phyloP scores from a whole-genome alignment of 2,888 invertebrate genomes.

The Sphecodes monilicornis region DNA sequence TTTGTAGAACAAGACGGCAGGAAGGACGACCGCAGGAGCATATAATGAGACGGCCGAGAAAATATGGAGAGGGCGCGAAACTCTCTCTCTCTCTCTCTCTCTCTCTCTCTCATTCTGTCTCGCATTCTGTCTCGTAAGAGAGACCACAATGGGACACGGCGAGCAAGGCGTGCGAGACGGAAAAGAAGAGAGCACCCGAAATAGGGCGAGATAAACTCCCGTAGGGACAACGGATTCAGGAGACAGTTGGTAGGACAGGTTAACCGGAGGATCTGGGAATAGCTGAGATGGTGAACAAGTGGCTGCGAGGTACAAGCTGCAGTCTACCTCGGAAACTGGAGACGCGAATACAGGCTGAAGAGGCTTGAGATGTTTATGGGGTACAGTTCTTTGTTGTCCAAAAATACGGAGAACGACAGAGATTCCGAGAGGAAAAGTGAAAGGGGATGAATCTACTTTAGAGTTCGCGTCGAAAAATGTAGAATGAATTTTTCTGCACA shows the following conservation, averaged over 20 bases:
- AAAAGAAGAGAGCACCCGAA: background rate
- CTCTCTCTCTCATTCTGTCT: too few species aligned
- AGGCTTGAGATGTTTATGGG: background rate
- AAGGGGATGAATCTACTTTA: background rate
- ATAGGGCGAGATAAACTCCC: constrained; percentile 1
- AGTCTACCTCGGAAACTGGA: background rate
- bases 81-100: background rate
- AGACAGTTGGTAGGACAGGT: background rate
- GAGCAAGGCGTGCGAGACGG: background rate
- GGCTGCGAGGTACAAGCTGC: constrained; percentile 2
- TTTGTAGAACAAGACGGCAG: constrained; percentile 34
- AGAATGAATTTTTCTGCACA: too few species aligned
- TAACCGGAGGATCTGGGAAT: constrained; percentile 8
- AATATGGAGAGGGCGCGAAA: constrained; percentile 21
- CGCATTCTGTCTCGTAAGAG: too few species aligned
- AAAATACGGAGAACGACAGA: background rate
- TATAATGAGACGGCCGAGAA: constrained; percentile 40
- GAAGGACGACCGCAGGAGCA: constrained; percentile 36
- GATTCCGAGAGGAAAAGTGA: background rate
- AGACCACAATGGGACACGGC: background rate
- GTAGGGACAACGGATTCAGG: background rate
- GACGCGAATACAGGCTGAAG: background rate
- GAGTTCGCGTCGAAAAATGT: too few species aligned
- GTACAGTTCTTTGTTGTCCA: background rate
- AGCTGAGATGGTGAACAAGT: background rate